Conservation (phyloP, 2,888 invertebrate species). For the Coenonympha glycerion region DNA sequence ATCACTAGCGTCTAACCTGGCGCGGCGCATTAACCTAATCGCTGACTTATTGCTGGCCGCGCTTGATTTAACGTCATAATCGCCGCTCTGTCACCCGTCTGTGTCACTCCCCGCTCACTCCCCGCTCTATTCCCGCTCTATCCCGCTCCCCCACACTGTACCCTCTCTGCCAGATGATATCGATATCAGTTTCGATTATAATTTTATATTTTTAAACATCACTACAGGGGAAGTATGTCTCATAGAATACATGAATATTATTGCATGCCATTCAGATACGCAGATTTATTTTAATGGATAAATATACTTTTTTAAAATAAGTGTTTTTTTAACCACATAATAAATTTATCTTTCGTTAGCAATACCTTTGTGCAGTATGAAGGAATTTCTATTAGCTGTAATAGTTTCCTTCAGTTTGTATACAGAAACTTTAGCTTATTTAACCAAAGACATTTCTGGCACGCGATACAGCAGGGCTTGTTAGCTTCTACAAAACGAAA, state of each 20-base stretch:
- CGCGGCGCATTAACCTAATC: constrained; percentile 32
- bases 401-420: too few relatives aligned
- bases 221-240: background rate
- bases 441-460: background rate
- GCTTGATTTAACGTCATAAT: constrained; percentile 40
- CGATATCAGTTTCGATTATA: background rate
- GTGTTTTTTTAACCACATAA: too few relatives aligned
- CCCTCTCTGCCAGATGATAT: background rate
- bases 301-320: too few relatives aligned
- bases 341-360: too few relatives aligned
- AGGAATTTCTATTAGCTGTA: too few relatives aligned
- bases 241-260: background rate
- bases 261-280: background rate
- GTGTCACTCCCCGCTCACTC: constrained; percentile 28
- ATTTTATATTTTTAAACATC: background rate
- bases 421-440: background rate
- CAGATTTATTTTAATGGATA: background rate
- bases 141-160: background rate
- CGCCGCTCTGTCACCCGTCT: constrained; percentile 33
- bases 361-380: too few relatives aligned
- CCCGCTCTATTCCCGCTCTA: background rate
- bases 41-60: constrained; percentile 42
- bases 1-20: background rate
- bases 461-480: background rate
- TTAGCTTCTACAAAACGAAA: background rate